Conservation (phyloP, 2,113 vertebrate species). For the Neodon shergylaensis region DNA sequence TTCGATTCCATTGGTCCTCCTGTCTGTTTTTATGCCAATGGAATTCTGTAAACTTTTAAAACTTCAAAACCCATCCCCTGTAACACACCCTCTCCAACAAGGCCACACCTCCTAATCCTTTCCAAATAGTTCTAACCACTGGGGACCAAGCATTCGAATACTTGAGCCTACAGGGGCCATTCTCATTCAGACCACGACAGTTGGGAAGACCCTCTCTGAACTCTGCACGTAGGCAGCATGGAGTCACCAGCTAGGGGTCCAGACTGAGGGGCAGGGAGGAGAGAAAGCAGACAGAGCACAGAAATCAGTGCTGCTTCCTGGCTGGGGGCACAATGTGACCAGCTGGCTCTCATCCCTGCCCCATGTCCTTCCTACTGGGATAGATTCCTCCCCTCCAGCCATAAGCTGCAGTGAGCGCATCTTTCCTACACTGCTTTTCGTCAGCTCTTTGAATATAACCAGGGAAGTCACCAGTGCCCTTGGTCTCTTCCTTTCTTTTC, state of each 20-base stretch:
- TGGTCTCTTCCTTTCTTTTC: background rate
- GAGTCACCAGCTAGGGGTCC: no score
- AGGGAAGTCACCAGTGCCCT: background rate
- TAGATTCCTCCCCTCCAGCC: no score
- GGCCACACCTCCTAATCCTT: background rate
- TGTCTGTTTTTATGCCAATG: no score
- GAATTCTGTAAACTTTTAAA: background rate
- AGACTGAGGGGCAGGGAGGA: no score
- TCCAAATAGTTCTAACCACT: background rate
- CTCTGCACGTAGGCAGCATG: no score
- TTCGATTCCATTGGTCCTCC: no score
- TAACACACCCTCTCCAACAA: background rate
- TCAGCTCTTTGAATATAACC: no score
- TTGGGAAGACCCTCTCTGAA: background rate
- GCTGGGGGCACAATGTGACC: background rate
- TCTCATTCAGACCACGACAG: background rate
- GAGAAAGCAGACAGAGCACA: background rate
- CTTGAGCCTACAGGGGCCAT: background rate
- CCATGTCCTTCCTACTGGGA: background rate
- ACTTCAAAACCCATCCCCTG: background rate
- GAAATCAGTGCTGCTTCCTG: background rate
- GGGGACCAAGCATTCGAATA: background rate
- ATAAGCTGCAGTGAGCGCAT: background rate
- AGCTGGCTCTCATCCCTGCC: no score
- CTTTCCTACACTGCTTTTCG: background rate